A percentile compares a stretch with the other conserved stretches of the same genome.
Conservation (phyloP, 92 coral and sea anemone genomes). For the Porites evermanni region DNA sequence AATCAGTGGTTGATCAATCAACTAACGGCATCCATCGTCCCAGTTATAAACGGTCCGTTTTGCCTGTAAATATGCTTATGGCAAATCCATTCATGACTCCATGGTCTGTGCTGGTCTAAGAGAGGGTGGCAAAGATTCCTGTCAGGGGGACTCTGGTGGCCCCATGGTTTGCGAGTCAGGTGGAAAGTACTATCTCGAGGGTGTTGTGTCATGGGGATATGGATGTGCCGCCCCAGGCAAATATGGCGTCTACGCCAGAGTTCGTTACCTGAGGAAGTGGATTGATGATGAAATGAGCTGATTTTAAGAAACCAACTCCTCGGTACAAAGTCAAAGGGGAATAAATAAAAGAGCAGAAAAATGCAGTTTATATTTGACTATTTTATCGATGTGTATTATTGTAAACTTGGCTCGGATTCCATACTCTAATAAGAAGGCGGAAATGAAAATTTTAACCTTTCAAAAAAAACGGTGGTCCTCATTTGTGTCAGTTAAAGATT, state of each 20-base stretch:
- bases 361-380: too few relatives aligned
- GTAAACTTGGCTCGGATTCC: too few relatives aligned
- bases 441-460: too few relatives aligned
- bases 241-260: conserved; percentile 74
- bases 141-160: conserved; percentile 77
- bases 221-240: conserved; percentile 67
- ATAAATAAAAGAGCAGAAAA: too few relatives aligned
- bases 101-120: conserved; percentile 79
- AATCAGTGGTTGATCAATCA: too few relatives aligned
- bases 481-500: too few relatives aligned
- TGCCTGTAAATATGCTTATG: conserved; percentile 10
- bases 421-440: too few relatives aligned
- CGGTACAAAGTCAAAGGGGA: too few relatives aligned
- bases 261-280: conserved; percentile 49
- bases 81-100: conserved; percentile 55
- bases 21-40: background rate
- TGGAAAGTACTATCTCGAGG: conserved; percentile 63
- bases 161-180: conserved; percentile 72
- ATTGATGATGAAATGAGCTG: conserved; percentile 21
- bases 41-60: too few relatives aligned
- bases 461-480: too few relatives aligned
- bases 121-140: conserved; percentile 65
- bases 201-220: conserved; percentile 65
- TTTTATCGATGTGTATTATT: too few relatives aligned
- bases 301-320: conserved; percentile 4